phyloP scores from a whole-genome alignment of 2,888 invertebrate genomes.

The Andrena hattorfiana region DNA sequence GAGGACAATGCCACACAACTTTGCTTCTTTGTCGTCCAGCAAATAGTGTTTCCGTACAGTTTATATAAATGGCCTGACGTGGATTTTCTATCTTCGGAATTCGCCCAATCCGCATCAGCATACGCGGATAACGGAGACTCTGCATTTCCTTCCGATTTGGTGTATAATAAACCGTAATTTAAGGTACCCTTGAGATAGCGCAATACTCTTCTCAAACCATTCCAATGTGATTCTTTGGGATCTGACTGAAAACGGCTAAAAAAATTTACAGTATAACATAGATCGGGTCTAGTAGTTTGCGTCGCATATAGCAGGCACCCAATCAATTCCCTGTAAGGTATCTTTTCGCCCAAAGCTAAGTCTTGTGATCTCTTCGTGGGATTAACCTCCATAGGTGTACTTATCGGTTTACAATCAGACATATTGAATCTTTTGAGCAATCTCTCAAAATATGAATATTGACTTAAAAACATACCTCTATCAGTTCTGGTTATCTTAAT shows the following conservation, averaged over 20 bases:
- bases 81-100: background rate
- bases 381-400: background rate
- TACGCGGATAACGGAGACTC: background rate
- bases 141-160: background rate
- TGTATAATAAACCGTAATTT: background rate
- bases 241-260: conserved; percentile 1
- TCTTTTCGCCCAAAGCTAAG: background rate
- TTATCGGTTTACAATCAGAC: background rate
- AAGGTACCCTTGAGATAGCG: background rate
- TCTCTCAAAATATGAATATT: background rate
- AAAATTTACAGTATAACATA: background rate
- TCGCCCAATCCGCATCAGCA: conserved; percentile 1
- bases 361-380: background rate
- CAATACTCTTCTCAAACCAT: background rate
- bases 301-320: conserved; percentile 12
- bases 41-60: background rate
- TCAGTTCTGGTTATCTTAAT: background rate
- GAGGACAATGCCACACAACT: background rate
- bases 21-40: background rate
- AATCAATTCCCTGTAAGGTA: background rate
- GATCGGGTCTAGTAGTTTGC: background rate
- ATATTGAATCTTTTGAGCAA: background rate
- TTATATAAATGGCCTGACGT: background rate
- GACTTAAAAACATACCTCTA: background rate
- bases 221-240: background rate